Evolutionary conservation across 2,113 vertebrate genomes (phyloP).

Genomic region (Sylvia atricapilla): DNA sequence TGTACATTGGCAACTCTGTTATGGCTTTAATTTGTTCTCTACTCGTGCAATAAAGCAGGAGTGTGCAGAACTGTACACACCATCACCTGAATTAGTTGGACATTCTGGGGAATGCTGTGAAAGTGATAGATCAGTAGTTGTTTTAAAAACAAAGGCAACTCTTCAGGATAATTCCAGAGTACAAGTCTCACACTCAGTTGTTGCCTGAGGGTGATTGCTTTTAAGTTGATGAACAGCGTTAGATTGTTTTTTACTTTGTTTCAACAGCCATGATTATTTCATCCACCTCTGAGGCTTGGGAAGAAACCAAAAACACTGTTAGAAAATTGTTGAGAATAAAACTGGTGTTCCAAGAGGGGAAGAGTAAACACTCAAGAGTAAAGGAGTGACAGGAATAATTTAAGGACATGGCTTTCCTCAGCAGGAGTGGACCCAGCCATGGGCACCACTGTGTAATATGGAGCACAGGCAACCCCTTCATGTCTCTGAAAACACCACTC

Average conservation of each 20-base stretch:
- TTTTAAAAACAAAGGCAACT: not conserved
- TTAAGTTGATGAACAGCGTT: not conserved
- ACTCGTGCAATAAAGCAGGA: not conserved
- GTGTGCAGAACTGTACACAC: not conserved
- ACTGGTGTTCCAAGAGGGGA: not conserved
- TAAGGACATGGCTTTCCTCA: not conserved
- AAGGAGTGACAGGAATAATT: not conserved
- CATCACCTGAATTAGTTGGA: not conserved
- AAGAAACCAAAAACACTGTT: not conserved
- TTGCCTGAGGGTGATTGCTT: not conserved
- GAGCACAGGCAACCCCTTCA: not conserved
- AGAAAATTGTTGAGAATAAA: not conserved
- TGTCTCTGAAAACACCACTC: not conserved
- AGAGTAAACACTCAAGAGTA: not conserved
- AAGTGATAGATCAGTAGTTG: not conserved
- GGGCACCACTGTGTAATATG: rapidly evolving
- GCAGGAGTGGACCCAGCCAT: too few relatives aligned
- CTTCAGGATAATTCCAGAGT: not conserved
- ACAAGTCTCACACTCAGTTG: not conserved
- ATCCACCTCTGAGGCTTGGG: not conserved
- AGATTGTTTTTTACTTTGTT: not conserved
- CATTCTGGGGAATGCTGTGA: not conserved
- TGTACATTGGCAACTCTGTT: not conserved
- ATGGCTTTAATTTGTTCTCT: not conserved
- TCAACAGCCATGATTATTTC: not conserved